These are phyloP conservation scores for Orchesella cincta DNA, from an alignment of 1,140 invertebrate genomes.

Conservation along the genomic window DNA sequence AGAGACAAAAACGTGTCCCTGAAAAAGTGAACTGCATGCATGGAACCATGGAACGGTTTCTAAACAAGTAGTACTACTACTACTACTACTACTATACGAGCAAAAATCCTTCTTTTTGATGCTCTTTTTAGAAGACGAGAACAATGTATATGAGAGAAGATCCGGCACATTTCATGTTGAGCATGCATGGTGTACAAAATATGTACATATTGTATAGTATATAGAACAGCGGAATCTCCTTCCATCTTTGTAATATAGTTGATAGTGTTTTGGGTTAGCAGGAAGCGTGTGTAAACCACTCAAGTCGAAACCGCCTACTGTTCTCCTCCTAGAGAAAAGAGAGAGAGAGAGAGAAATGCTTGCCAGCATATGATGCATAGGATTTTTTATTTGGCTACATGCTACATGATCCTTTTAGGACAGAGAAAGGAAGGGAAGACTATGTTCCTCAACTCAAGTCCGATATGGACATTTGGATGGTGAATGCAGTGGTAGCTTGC, in stretches of 20 bases:
- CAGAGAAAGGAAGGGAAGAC: no score
- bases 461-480: no score
- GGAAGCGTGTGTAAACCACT: slow-evolving; percentile 20
- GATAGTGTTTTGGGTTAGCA: no score
- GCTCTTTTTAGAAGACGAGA: background rate
- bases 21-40: slow-evolving; percentile 1
- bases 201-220: no score
- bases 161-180: slow-evolving; percentile 27
- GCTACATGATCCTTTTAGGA: no score
- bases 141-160: background rate
- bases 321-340: background rate
- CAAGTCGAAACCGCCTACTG: slow-evolving; percentile 23
- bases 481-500: no score
- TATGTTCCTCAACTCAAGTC: no score
- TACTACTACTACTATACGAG: background rate
- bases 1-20: slow-evolving; percentile 14
- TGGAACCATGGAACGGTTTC: background rate
- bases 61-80: background rate
- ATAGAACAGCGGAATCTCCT: no score
- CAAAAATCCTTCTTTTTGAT: background rate
- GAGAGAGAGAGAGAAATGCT: slow-evolving; percentile 1
- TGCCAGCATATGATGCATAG: background rate
- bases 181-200: slow-evolving; percentile 12
- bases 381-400: no score
- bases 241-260: no score